Conservation (phyloP, 2,888 invertebrate genomes). For the Limnephilus rhombicus region DNA sequence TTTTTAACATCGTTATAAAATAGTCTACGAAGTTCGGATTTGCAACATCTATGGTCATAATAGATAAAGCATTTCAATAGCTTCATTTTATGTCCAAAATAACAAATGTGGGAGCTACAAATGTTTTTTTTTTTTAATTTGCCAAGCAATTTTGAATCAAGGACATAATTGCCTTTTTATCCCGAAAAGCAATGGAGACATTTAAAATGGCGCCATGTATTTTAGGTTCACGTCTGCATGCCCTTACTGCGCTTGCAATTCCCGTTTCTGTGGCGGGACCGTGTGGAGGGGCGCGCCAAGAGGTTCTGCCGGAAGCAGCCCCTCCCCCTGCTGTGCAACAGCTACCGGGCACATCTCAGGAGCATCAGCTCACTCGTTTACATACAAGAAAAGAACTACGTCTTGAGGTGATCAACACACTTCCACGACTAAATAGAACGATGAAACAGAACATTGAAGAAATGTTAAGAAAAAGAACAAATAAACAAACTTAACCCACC, state of each 20-base stretch:
- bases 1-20: too few species aligned
- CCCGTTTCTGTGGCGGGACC: conserved; percentile 84
- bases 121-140: too few species aligned
- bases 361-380: conserved; percentile 83
- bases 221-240: conserved; percentile 78
- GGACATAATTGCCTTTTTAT: too few species aligned
- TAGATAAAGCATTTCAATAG: too few species aligned
- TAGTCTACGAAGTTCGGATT: too few species aligned
- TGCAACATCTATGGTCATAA: too few species aligned
- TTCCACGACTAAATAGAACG: neutral
- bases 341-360: conserved; percentile 84
- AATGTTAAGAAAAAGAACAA: neutral
- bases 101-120: too few species aligned
- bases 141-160: too few species aligned
- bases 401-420: conserved; percentile 79
- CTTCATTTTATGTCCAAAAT: too few species aligned
- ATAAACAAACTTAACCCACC: neutral
- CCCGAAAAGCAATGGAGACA: too few species aligned
- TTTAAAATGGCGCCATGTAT: neutral
- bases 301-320: conserved; percentile 80
- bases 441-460: neutral
- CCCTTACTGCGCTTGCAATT: conserved; percentile 82
- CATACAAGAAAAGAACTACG: conserved; percentile 81
- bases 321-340: conserved; percentile 82
- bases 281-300: conserved; percentile 83